Evolutionary conservation across 2,888 invertebrate genomes (phyloP).

Genomic region (Trimorus sp.): DNA sequence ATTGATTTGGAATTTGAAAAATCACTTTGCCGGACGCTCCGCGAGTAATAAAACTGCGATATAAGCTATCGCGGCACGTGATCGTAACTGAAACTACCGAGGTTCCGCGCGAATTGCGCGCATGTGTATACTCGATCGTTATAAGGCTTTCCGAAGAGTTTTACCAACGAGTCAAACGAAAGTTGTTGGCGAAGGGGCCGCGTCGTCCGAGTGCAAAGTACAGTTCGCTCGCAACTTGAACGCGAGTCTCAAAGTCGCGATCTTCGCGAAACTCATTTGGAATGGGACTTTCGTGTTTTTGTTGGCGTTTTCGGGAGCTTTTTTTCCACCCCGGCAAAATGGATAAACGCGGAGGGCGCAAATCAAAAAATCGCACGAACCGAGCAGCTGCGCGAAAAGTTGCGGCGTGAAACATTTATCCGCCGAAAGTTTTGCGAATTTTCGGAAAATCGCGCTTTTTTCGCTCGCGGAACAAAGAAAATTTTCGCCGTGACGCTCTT

Average conservation of each 20-base stretch:
- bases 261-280: slow-evolving; percentile 51
- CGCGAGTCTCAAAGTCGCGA: slow-evolving; percentile 40
- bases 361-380: too few relatives aligned
- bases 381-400: too few relatives aligned
- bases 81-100: slow-evolving; percentile 58
- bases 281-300: slow-evolving; percentile 37
- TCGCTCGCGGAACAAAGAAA: neutral
- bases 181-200: slow-evolving; percentile 55
- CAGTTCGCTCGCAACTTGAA: slow-evolving; percentile 54
- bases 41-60: slow-evolving; percentile 56
- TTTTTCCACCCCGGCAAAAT: neutral
- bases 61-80: slow-evolving; percentile 52
- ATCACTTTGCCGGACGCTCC: slow-evolving; percentile 43
- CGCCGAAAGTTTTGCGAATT: too few relatives aligned
- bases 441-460: slow-evolving; percentile 1
- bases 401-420: too few relatives aligned
- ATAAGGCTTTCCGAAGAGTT: slow-evolving; percentile 63
- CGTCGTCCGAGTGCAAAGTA: slow-evolving; percentile 60
- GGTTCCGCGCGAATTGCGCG: slow-evolving; percentile 47
- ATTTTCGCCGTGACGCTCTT: slow-evolving; percentile 21
- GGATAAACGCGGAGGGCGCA: too few relatives aligned
- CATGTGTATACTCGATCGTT: slow-evolving; percentile 65
- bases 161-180: slow-evolving; percentile 65
- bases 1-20: slow-evolving; percentile 54
- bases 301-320: neutral